Evolutionary conservation across 30 jellyfish, hydroid and myxozoan genomes (phyloP).

Genomic region (Catostylus mosaicus): DNA sequence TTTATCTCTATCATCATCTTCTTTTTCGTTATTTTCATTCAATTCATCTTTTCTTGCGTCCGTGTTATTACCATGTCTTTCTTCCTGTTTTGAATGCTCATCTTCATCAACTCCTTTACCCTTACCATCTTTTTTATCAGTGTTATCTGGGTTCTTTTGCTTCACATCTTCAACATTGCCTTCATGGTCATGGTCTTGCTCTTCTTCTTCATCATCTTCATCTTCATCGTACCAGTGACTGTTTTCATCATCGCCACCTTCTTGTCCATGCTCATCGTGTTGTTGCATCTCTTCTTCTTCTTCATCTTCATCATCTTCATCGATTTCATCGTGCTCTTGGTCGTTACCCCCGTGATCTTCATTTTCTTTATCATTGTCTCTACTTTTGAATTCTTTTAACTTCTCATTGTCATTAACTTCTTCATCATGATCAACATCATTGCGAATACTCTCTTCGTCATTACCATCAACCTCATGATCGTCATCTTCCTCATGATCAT

Average conservation of each 20-base stretch:
- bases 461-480: not conserved
- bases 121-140: conserved; percentile 2
- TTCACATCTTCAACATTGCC: not conserved
- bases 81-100: not conserved
- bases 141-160: not conserved
- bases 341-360: conserved; percentile 2
- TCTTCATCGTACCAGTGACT: not conserved
- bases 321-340: too few relatives aligned
- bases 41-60: not conserved
- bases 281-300: conserved; percentile 6
- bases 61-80: not conserved
- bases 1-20: not conserved
- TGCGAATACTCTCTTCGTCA: conserved; percentile 6
- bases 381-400: not conserved
- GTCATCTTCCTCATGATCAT: too few relatives aligned
- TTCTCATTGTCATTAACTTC: too few relatives aligned
- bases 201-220: not conserved
- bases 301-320: conserved; percentile 12
- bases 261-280: not conserved
- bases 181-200: conserved; percentile 11
- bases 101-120: conserved; percentile 15
- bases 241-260: not conserved
- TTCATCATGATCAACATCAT: conserved; percentile 19
- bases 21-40: not conserved
- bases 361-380: not conserved